Evolutionary conservation across 2,888 invertebrate species (phyloP), one percentile per base, ranked within the genome.

Genomic region (Camptogramma bilineatum): DNA sequence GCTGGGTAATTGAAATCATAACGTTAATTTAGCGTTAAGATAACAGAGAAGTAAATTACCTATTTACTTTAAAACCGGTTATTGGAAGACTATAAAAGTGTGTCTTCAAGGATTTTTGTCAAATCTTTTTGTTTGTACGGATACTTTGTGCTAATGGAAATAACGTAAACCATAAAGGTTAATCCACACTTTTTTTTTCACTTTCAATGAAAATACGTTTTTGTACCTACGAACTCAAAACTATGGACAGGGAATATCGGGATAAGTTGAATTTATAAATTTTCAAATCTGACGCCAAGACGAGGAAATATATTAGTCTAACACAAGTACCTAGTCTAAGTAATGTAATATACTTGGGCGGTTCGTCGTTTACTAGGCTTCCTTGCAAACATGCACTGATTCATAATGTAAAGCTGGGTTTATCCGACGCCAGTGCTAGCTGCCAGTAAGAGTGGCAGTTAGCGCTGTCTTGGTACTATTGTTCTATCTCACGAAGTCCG

Each of bases 331-430:
- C 31, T 31, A 9, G 10, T 9, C 34, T 44, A 52, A 19, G 13
- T 24, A 42, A 58, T 51, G 9, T 48, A 50, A 10, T 46, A 44
- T 19, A 52, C 28, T 19, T 34, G 34, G 34, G 42, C 57, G 51
- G 17, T n/a, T n/a, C n/a, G n/a, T n/a, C n/a, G n/a, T n/a, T 59
- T 46, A 5, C 17, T 3, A 19, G 58, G 58, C 19, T 59, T 59
- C 58, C 31, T 46, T 31, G 52, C 44, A 19, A 19, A 52, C 52
- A 39, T 59, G 51, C 58, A 46, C 58, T 46, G 52, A 52, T 59
- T 59, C 44, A 16, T 39, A 39, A 39, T 52, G 13, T 28, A 28
- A 24, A 39, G 28, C 28, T 28, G 4, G 28, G 28, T 28, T 2
- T 28, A 28, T 28, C 4, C 28, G 28, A 28, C 7, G 28, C 4